Conservation (phyloP, 2,888 invertebrate species). For the Oligia latruncula region DNA sequence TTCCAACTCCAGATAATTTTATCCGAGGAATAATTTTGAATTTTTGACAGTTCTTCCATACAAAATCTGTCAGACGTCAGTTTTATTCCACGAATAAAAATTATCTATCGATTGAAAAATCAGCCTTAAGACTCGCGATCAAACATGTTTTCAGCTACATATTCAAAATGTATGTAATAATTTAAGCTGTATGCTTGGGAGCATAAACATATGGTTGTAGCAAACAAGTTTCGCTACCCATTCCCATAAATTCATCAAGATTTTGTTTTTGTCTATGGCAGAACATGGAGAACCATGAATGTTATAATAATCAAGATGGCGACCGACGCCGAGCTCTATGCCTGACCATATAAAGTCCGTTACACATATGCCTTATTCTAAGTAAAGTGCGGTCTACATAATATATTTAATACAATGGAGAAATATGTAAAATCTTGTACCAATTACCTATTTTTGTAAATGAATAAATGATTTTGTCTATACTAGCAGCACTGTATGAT, state of each 20-base stretch:
- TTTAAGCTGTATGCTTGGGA: background rate
- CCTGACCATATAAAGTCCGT: background rate
- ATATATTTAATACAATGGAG: background rate
- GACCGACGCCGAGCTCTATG: background rate
- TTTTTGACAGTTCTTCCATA: no score
- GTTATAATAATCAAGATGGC: background rate
- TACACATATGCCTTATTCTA: background rate
- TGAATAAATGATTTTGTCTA: background rate
- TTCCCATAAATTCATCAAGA: background rate
- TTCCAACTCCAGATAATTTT: no score
- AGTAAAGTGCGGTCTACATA: background rate
- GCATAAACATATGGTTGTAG: background rate
- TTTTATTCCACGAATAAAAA: no score
- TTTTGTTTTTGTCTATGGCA: background rate
- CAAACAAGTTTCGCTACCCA: no score
- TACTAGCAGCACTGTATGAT: background rate
- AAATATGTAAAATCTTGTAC: slow-evolving; percentile 6
- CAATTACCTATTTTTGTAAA: background rate
- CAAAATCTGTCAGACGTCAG: no score
- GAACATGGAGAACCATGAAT: background rate
- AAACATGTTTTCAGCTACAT: background rate
- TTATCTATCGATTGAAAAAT: no score
- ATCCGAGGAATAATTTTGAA: no score
- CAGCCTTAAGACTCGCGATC: background rate
- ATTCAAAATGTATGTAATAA: background rate